Base-by-base conservation (phyloP, 2,888 invertebrate genomes). In the Glaucopsyche alexis region DNA sequence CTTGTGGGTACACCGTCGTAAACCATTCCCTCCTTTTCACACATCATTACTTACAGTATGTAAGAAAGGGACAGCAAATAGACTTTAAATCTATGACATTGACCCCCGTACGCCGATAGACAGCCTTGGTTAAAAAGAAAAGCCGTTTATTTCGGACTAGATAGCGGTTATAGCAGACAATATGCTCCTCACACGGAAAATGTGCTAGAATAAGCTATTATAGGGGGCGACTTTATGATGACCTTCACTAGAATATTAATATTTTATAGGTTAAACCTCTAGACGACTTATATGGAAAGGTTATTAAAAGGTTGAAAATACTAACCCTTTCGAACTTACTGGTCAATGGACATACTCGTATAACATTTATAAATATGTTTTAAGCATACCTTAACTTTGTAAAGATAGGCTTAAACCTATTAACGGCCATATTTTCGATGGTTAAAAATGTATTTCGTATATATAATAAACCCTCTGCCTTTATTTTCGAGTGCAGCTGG, bases 1-100 rank as follows among this genome's bases (percentile, higher is more conserved):
- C 84, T 86, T 83, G 85, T 88, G 84, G 84, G 84, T 82, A 29
- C 29, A 29, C 79, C 82, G 82, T 80, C 80, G 78, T 79, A 80
- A 81, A 80, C 74, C 75, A 77, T 76, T 74, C 76, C 71, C 74
- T 79, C 80, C 77, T 76, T 72, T 71, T 79, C 74, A 71, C 75
- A 76, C 76, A 70, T 75, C 75, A 73, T 29, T 1, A 45, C 8
- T 13, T 47, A 7, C 29, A 19, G 29, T 69, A 47, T 7, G 11
- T 7, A 6, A 49, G 29, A 69, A 49, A 67, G 9, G 45, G 29
- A 49, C 13, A 19, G 14, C 47, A 7, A 65, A 14, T 65, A 47
- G 64, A 29, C 60, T 19, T 60, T 42, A 42, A 49, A 45, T 69
- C 49, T 49, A 69, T 69, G 49, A 69, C 69, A 69, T 69, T 69